Base-by-base conservation (phyloP, 2,797 vertebrate species). In the Paguma larvata region DNA sequence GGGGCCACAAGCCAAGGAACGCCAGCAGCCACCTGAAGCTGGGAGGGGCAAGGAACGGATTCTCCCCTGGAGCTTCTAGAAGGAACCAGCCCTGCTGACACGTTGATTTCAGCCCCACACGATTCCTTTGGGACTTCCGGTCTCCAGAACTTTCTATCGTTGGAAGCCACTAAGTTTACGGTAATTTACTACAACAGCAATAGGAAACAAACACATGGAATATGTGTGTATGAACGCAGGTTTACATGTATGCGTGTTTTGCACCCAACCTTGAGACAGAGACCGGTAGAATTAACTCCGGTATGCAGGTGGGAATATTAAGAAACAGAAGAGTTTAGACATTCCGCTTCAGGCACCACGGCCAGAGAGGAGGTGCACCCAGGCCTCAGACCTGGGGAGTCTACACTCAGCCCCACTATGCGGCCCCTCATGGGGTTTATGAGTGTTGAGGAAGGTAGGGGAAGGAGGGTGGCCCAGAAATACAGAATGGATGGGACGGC, bases 191-290 rank as follows among this genome's bases (percentile, higher is more conserved):
- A 56, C 16, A 79, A 18, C 34, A 79, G 19, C 48, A n/a, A 12
- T 27, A 21, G 44, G 19, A 23, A 59, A 82, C 2, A 1, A 46
- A 59, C 34, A 13, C 16, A 23, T 34, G 23, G 15, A 8, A 9
- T 41, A 9, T 0, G 18, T 2, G 34, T 10, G n/a, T 27, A 2
- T 18, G 44, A 48, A 48, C 32, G 73, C 44, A 46, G 41, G 72
- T 16, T 13, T 1, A 18, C 48, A 5, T 38, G 67, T 12, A 3
- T 18, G 30, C 0, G 2, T 6, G 56, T 34, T 1, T 46, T 38
- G 51, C n/a, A 13, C 16, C 18, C 27, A 34, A 2, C 18, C 27
- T 72, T 14, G 27, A n/a, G 1, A n/a, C 14, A 41, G 41, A 83
- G 75, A 56, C 16, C 44, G 27, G 41, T 77, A 44, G 38, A 73